phyloP scores from a whole-genome alignment of 2,113 vertebrate genomes.

The Kryptolebias marmoratus region DNA sequence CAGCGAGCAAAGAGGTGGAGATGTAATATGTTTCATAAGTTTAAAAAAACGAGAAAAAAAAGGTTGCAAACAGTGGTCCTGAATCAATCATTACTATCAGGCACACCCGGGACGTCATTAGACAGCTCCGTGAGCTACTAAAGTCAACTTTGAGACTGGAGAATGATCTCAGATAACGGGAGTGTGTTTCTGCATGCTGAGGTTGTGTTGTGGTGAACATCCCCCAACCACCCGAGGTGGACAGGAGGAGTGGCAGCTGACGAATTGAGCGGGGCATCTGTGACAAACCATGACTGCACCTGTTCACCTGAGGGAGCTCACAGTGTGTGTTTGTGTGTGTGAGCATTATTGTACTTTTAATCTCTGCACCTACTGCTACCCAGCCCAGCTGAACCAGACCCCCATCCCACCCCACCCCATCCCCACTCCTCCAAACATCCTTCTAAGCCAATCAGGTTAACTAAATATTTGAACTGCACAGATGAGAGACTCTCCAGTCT shows the following conservation, averaged over 20 bases:
- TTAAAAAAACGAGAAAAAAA: slow-evolving; percentile 24
- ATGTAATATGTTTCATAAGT: slow-evolving; percentile 17
- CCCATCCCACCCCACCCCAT: neutral
- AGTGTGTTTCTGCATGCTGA: slow-evolving; percentile 10
- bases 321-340: slow-evolving; percentile 58
- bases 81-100: slow-evolving; percentile 18
- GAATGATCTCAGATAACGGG: slow-evolving; percentile 25
- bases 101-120: slow-evolving; percentile 43
- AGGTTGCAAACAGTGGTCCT: slow-evolving; percentile 3
- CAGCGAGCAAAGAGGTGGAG: slow-evolving; percentile 1
- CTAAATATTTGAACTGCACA: slow-evolving; percentile 68
- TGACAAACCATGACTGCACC: slow-evolving; percentile 76
- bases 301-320: slow-evolving; percentile 76
- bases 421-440: neutral
- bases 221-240: slow-evolving; percentile 47
- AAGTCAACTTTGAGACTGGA: slow-evolving; percentile 8
- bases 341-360: slow-evolving; percentile 62
- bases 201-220: slow-evolving; percentile 44
- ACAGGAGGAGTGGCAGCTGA: slow-evolving; percentile 76
- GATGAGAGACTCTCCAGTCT: slow-evolving; percentile 58
- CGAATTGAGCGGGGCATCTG: slow-evolving; percentile 71
- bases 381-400: slow-evolving; percentile 59
- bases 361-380: slow-evolving; percentile 59
- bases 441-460: slow-evolving; percentile 63
- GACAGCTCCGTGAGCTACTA: slow-evolving; percentile 13